Base-by-base conservation (phyloP, 2,888 invertebrate species). In the Sussaba pulchella region DNA sequence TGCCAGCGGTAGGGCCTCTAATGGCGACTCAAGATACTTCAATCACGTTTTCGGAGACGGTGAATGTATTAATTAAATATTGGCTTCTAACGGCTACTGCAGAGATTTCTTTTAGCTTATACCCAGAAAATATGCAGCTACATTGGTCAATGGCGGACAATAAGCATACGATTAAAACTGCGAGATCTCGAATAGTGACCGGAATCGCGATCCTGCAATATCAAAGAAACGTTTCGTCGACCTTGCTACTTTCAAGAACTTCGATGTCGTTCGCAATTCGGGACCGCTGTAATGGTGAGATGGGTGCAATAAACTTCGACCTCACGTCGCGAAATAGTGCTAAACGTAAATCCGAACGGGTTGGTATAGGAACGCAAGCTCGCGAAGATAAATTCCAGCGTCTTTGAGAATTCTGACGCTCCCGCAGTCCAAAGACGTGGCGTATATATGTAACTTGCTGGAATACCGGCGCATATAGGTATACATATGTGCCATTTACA, bases 261-360 rank as follows among this genome's bases (percentile, higher is more conserved):
- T 54, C 31, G 14, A 54, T n/a, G 54, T 54, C 24, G 26, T 54
- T 54, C 54, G 54, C 14, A 54, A 54, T 54, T 54, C 54, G 26
- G 54, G n/a, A 31, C 54, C 26, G 54, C 54, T 54, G 54, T 26
- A 31, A 54, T 26, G 26, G 54, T 14, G n/a, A 31, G 54, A 54
- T 54, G 54, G 8, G 54, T 54, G 54, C 54, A 54, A 54, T 54
- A 54, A 54, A 54, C 26, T 54, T 54, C 54, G 31, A 54, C 54
- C 52, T 17, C 54, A 31, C 26, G 31, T 54, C 31, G 54, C 26
- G 54, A 54, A 54, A 54, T 54, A 54, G 54, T 54, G 54, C 54
- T 54, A 54, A 54, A 54, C 54, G 54, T 54, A 54, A 54, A 54
- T 54, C 54, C 54, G 26, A 54, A 54, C n/a, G 54, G 8, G 54